Evolutionary conservation across 2,797 vertebrate species (phyloP).

Genomic region (Aphelocoma californica): DNA sequence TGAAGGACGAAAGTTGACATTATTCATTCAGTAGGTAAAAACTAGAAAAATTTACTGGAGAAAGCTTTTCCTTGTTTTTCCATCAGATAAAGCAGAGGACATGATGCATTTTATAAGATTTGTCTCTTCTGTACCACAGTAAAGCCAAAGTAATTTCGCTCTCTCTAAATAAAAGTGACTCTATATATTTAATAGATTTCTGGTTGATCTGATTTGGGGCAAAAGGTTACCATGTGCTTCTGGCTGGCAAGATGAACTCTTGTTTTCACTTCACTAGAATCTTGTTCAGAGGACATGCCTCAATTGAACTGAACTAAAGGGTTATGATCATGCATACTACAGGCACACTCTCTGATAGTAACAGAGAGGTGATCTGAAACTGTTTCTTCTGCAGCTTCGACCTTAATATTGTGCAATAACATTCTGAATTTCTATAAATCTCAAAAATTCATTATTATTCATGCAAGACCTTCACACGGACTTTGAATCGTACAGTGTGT

Average conservation of each 20-base stretch:
- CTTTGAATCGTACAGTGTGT: background rate
- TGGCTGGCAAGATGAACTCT: background rate
- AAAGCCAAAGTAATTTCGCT: background rate
- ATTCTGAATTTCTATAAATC: background rate
- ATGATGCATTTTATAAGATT: background rate
- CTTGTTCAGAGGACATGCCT: background rate
- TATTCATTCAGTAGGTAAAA: background rate
- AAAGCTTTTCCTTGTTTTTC: background rate
- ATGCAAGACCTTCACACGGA: background rate
- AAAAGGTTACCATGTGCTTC: constrained; percentile 17
- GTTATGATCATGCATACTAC: background rate
- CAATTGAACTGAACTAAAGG: background rate
- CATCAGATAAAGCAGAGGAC: background rate
- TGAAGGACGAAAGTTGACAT: background rate
- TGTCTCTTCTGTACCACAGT: background rate
- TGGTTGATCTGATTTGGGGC: background rate
- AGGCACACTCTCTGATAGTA: background rate
- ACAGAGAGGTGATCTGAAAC: background rate
- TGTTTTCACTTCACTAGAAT: constrained; percentile 2
- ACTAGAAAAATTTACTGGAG: background rate
- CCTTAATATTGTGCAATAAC: background rate
- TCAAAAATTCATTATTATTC: constrained; percentile 13
- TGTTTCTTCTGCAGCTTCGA: background rate
- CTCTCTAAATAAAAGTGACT: background rate
- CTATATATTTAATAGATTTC: background rate